Base-by-base conservation (phyloP, 2,797 vertebrate genomes). In the Buphagus erythrorhynchus region DNA sequence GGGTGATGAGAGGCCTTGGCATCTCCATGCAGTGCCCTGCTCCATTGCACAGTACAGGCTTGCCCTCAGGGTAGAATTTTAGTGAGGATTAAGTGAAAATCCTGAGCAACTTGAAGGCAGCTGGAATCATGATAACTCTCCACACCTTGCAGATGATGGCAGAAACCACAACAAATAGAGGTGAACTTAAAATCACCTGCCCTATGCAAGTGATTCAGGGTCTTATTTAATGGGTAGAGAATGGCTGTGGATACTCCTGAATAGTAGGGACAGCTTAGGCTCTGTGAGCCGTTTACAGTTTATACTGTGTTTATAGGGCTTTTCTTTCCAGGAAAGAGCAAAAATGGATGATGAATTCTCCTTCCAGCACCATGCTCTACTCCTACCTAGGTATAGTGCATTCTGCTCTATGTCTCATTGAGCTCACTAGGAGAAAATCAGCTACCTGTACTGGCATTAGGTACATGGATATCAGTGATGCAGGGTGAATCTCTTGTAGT, bases 371-470 rank as follows among this genome's bases (percentile, higher is more conserved):
- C 7, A 22, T 59, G 18, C 10, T 58, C 10, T 29, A 7, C 6
- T 46, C n/a, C 19, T 8, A 22, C 42, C 9, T 17, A 46, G 14
- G 10, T 38, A 33, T 2, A 8, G 28, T 9, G 14, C 2, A 2
- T 38, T 6, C 16, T 58, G 33, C 19, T 69, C 29, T n/a, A 1
- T 22, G 21, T 55, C 8, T 22, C 21, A 51, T 16, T 4, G 35
- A 71, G 25, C 29, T 90, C 46, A 4, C 6, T 2, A 36, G 29
- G 14, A 75, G 55, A 69, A 76, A 91, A 86, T 8, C 6, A n/a
- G 20, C 28, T 46, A 0, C n/a, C 14, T 45, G 35, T 28, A 0
- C 12, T 18, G 29, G 29, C 0, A 0, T 20, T 49, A 19, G 21
- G 40, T 48, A 24, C 0, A 1, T 24, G 22, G 54, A 5, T 62